These are phyloP conservation scores for Psettodes erumei DNA, from an alignment of 2,113 vertebrate species.

Conservation along the genomic window DNA sequence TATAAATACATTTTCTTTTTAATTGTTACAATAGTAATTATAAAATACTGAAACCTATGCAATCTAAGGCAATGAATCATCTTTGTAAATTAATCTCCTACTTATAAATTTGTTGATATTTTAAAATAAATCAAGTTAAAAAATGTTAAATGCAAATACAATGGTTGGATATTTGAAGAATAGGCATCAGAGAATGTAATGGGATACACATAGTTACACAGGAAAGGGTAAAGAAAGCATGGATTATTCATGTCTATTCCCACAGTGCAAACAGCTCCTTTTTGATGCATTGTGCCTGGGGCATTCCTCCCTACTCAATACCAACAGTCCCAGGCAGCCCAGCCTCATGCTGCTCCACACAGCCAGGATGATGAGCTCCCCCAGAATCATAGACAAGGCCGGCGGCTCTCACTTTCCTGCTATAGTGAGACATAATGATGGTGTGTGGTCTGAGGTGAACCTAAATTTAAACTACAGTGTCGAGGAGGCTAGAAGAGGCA, in stretches of 20 bases:
- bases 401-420: constrained; percentile 59
- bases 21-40: too few relatives aligned
- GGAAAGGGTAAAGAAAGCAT: constrained; percentile 78
- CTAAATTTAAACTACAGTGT: constrained; percentile 69
- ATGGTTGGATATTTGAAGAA: constrained; percentile 45
- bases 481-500: constrained; percentile 27
- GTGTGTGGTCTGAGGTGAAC: constrained; percentile 74
- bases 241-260: constrained; percentile 84
- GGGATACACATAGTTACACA: constrained; percentile 54
- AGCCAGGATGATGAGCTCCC: constrained; percentile 71
- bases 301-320: constrained; percentile 78
- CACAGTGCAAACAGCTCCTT: constrained; percentile 73
- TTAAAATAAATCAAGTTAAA: constrained; percentile 13
- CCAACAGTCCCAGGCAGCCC: constrained; percentile 70
- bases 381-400: constrained; percentile 71
- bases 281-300: constrained; percentile 81
- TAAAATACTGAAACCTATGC: too few relatives aligned
- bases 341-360: constrained; percentile 51
- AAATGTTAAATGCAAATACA: constrained; percentile 43
- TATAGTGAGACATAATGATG: constrained; percentile 54
- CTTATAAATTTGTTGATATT: neutral
- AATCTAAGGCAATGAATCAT: neutral
- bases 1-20: too few relatives aligned
- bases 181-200: constrained; percentile 55
- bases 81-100: neutral